phyloP scores from a whole-genome alignment of 2,888 invertebrate species.

The Bruchidius siliquastri region DNA sequence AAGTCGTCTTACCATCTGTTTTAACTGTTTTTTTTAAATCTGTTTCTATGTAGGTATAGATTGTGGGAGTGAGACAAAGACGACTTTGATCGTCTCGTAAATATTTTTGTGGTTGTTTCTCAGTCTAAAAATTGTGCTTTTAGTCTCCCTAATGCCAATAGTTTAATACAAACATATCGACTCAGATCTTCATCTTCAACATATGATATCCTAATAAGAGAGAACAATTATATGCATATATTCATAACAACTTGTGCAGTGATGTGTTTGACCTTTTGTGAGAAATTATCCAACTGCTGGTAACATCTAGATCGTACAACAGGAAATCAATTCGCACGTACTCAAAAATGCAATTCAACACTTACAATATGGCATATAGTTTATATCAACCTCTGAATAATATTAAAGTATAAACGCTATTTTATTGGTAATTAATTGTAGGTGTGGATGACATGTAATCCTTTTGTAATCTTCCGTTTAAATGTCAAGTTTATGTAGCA shows the following conservation, averaged over 20 bases:
- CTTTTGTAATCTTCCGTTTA: not conserved
- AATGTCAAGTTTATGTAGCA: not conserved
- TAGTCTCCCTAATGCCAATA: too few species aligned
- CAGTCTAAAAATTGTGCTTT: too few species aligned
- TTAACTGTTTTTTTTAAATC: too few species aligned
- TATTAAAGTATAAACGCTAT: not conserved
- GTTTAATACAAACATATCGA: too few species aligned
- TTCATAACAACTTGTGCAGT: not conserved
- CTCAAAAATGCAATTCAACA: not conserved
- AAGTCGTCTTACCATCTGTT: too few species aligned
- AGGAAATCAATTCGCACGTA: not conserved
- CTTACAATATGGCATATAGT: not conserved
- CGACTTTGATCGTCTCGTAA: too few species aligned
- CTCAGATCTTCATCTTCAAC: too few species aligned
- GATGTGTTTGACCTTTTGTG: not conserved
- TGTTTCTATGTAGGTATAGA: too few species aligned
- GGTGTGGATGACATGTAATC: not conserved
- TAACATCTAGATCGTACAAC: not conserved
- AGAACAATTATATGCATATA: too few species aligned
- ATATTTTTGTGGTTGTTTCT: too few species aligned
- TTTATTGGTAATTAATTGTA: not conserved
- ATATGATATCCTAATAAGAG: too few species aligned
- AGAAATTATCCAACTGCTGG: not conserved
- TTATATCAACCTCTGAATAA: not conserved
- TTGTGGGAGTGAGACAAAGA: too few species aligned